Evolutionary conservation across 2,797 vertebrate species (phyloP).

Genomic region (Argya squamiceps): DNA sequence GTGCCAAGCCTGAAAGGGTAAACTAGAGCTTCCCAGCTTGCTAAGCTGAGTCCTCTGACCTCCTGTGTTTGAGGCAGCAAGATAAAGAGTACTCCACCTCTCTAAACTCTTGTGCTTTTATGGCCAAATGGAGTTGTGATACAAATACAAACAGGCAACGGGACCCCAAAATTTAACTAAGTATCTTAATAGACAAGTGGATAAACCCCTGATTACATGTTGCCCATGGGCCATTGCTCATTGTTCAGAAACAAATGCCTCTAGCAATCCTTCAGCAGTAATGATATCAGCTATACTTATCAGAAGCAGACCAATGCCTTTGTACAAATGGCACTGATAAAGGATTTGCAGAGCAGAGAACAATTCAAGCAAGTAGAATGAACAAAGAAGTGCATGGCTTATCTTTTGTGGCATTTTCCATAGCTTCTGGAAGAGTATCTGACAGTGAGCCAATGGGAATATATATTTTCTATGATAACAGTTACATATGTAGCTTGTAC

Average conservation of each 20-base stretch:
- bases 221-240: background rate
- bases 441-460: conserved; percentile 33
- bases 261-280: background rate
- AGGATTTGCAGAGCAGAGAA: background rate
- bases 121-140: background rate
- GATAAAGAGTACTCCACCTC: background rate
- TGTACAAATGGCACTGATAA: conserved; percentile 12
- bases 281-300: conserved; percentile 32
- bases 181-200: background rate
- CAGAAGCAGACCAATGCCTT: conserved; percentile 24
- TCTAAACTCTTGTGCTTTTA: background rate
- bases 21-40: background rate
- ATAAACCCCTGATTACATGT: background rate
- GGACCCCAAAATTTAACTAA: background rate
- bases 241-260: conserved; percentile 7
- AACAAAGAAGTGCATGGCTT: conserved; percentile 41
- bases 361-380: background rate
- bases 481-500: background rate
- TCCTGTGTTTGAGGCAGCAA: background rate
- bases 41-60: background rate
- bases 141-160: background rate
- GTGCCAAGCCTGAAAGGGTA: background rate
- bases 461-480: conserved; percentile 38
- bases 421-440: conserved; percentile 40
- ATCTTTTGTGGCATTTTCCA: conserved; percentile 58